Base-by-base conservation (phyloP, 64 coral and sea anemone genomes). In the Cladopsammia gracilis region DNA sequence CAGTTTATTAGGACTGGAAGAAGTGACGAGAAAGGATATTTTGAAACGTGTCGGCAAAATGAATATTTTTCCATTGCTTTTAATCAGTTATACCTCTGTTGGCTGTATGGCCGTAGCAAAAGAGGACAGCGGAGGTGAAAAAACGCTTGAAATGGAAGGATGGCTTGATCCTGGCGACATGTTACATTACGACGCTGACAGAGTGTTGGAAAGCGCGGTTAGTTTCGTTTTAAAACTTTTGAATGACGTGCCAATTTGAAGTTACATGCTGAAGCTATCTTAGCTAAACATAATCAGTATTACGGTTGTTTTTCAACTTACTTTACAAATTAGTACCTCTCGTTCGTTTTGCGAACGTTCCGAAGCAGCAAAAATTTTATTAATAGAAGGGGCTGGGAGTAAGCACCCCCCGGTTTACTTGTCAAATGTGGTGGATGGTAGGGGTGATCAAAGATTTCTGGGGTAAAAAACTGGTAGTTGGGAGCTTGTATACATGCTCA, bases 101-200 rank as follows among this genome's bases (percentile, higher is more conserved):
- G 53, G 70, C 25, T 14, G 7, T 42, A 3, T 77, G 7, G 43
- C 26, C n/a, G 1, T 84, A 1, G 57, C 52, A 16, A 19, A 15
- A 74, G 65, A 57, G 47, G 34, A 89, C 75, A 26, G 52, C 66
- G 65, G 65, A 62, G 52, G 22, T 60, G 25, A 48, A 22, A 18
- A 15, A 58, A 67, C 22, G 0, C 60, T 23, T 62, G 42, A 68
- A 52, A 18, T 19, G 2, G 58, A 90, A 1, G 93, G 90, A 6
- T 95, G 93, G 93, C 16, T 95, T 49, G 69, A 95, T 56, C 93
- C 93, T 12, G 77, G 78, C 15, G 93, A 95, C 25, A 95, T 95
- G 87, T 25, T 85, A 19, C 58, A 75, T 7, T 95, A 75, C 57
- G 79, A 72, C 70, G 65, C 87, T 4, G 42, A 48, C 25, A 61